These are phyloP conservation scores for Uloborus plumipes DNA, from an alignment of 2,888 invertebrate genomes.

Conservation along the genomic window DNA sequence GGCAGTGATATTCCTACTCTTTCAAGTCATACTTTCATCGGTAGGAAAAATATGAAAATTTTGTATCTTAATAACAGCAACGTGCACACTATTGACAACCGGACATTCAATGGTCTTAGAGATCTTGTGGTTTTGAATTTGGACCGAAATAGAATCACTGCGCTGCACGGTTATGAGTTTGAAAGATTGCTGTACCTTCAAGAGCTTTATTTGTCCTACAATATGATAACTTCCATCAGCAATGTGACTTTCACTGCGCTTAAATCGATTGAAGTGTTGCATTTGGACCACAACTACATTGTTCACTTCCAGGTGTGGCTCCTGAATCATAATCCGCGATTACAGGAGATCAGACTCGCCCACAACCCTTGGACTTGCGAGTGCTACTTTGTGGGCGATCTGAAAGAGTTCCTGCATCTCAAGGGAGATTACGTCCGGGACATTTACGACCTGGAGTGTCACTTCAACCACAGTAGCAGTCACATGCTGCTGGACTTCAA, in stretches of 20 bases:
- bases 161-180: constrained; percentile 84
- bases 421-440: constrained; percentile 74
- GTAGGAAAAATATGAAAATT: constrained; percentile 82
- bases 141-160: constrained; percentile 80
- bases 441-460: constrained; percentile 64
- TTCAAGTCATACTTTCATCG: constrained; percentile 87
- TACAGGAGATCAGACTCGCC: constrained; percentile 73
- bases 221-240: constrained; percentile 79
- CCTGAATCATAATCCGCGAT: constrained; percentile 52
- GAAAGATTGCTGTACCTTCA: constrained; percentile 81
- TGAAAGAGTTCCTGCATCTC: constrained; percentile 82
- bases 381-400: constrained; percentile 81
- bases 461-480: constrained; percentile 65
- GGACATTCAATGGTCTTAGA: constrained; percentile 85
- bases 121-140: constrained; percentile 83
- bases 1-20: constrained; percentile 84
- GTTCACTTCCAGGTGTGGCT: constrained; percentile 80
- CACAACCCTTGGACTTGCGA: constrained; percentile 88
- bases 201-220: constrained; percentile 82
- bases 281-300: constrained; percentile 81
- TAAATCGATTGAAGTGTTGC: constrained; percentile 78
- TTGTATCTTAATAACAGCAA: constrained; percentile 84
- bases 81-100: constrained; percentile 83
- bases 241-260: constrained; percentile 81
- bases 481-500: constrained; percentile 65